Percentiles rank a stretch among this genome's conserved stretches.
Conservation (phyloP, 1,140 invertebrate genomes). For the Dinoponera quadriceps region DNA sequence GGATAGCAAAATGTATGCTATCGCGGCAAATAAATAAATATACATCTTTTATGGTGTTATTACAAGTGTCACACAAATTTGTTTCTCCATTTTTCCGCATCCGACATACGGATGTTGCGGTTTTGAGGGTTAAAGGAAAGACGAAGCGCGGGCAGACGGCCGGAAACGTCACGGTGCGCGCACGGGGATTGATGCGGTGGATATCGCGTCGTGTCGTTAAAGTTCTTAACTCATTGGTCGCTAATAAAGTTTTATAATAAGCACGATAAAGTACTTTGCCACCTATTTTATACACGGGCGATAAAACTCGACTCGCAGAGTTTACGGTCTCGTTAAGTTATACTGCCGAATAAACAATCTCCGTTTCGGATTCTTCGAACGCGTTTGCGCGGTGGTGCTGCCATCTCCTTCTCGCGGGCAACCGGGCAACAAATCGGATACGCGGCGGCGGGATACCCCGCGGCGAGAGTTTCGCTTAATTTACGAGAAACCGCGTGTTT, state of each 20-base stretch:
- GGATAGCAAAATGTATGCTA: no score
- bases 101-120: no score
- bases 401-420: background rate
- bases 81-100: no score
- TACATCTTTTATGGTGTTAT: no score
- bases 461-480: slow-evolving; percentile 48
- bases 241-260: slow-evolving; percentile 40
- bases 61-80: no score
- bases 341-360: slow-evolving; percentile 62
- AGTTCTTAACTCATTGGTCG: slow-evolving; percentile 20
- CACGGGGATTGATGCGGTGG: background rate
- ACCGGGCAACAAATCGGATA: slow-evolving; percentile 4
- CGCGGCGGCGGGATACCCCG: background rate
- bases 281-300: slow-evolving; percentile 25
- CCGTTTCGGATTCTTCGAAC: slow-evolving; percentile 51
- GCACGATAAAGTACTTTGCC: slow-evolving; percentile 54
- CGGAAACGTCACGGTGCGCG: background rate
- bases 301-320: slow-evolving; percentile 60
- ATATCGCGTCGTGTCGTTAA: background rate
- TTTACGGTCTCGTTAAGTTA: slow-evolving; percentile 67
- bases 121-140: no score
- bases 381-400: background rate
- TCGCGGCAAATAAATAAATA: no score
- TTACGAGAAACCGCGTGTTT: slow-evolving; percentile 44
- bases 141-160: background rate